Evolutionary conservation across 2,797 vertebrate genomes (phyloP), one percentile per base, ranked within the genome.

Genomic region (Lutjanus argentimaculatus): DNA sequence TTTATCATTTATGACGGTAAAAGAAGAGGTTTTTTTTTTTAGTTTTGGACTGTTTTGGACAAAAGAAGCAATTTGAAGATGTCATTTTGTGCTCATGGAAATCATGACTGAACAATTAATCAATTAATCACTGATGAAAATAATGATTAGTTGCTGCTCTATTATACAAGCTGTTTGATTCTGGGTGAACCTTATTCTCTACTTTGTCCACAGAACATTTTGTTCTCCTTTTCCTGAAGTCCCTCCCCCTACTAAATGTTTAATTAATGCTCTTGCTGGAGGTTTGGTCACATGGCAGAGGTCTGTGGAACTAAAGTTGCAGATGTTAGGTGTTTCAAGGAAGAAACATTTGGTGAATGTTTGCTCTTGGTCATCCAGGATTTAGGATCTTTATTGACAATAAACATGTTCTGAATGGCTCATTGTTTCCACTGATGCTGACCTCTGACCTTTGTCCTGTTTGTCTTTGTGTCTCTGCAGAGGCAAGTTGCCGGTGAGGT

Each of bases 401-500:
- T 13, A 10, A 51, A 62, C 21, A 6, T 0, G 0, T 21, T 42
- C 17, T 71, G 8, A 75, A 55, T 40, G 25, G 53, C 40, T 52
- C 51, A 15, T 46, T 56, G 72, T 72, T 64, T 57, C 9, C 14
- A 13, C 48, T 40, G 30, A 48, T 2, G 16, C 46, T 80, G 49
- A 89, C 75, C 62, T 76, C 45, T 82, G 82, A 90, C 83, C 84
- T 79, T 10, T 42, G 3, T 3, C 42, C 40, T 55, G 16, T 21
- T 81, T 45, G 57, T 42, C 51, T 30, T 51, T 67, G 42, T 43
- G 4, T 75, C 48, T 36, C 25, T 56, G 2, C 94, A 99, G 98
- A 96, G 98, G 94, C 98, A 99, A 93, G 95, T 98, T 53, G 96
- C 97, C 0, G 97, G 97, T 0, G 95, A 97, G 85, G 94, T 97